Base-by-base conservation (phyloP, 2,113 vertebrate species). In the Mungos mungo region DNA sequence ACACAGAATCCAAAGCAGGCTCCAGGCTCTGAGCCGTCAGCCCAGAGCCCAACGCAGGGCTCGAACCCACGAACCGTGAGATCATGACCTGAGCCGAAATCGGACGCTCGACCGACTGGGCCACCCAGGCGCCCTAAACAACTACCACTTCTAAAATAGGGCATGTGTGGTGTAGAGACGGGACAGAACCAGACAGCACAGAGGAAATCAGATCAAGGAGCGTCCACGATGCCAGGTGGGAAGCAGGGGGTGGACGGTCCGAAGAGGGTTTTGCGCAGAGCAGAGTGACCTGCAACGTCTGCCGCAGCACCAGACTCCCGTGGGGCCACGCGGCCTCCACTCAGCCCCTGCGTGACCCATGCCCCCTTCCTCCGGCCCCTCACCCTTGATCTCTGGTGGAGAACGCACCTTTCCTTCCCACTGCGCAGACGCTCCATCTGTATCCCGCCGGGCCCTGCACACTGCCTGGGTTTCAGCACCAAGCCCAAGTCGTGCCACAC, bases 391-490 rank as follows among this genome's bases (percentile, higher is more conserved):
- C 74, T 65, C 21, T 12, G 33, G 38, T 21, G 35, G 66, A n/a
- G n/a, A 71, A 85, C 27, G 47, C 50, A 69, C 79, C 35, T 74
- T 27, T 83, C 25, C 33, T 60, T n/a, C 47, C n/a, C 21, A 23
- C 8, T 0, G 68, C 41, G 66, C 35, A 38, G 77, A 88, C 35
- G n/a, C 14, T 50, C 25, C 74, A 69, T 84, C 31, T n/a, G 77
- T 29, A 19, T 41, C 27, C 71, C 9, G 2, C 0, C 0, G 54
- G 29, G 54, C 35, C 65, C 25, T 7, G 15, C 14, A 35, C 0
- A 2, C n/a, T 3, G 13, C 14, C 19, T 13, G 35, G 41, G 82
- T 57, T 57, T 86, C 52, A 15, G 52, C 19, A 86, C 71, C 80
- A 27, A 29, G 29, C 92, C 38, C 83, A 29, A 23, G 82, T 47